Percentiles rank a stretch among this genome's conserved stretches.
phyloP scores from a whole-genome alignment of 2,888 invertebrate genomes.

The Drosophila mulleri region DNA sequence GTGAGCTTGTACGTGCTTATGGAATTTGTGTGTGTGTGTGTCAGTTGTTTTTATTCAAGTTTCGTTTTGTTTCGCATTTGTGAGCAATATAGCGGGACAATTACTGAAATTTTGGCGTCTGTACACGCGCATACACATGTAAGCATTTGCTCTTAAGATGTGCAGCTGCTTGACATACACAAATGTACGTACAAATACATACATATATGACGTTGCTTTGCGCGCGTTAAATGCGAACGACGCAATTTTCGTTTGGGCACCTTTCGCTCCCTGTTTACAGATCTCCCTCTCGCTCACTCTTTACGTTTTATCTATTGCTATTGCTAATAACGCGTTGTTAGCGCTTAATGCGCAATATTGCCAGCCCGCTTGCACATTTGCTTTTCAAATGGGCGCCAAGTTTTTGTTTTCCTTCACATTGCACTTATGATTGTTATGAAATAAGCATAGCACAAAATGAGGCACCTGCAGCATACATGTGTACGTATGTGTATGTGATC shows the following conservation, averaged over 20 bases:
- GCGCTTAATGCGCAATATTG: constrained; percentile 32
- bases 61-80: constrained; percentile 15
- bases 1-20: not conserved
- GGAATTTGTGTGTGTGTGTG: not conserved
- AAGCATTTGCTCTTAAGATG: constrained; percentile 18
- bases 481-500: constrained; percentile 1
- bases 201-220: constrained; percentile 28
- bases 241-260: constrained; percentile 62
- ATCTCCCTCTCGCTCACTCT: constrained; percentile 18
- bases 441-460: constrained; percentile 21
- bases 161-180: constrained; percentile 49
- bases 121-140: not conserved
- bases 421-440: constrained; percentile 29
- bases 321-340: constrained; percentile 34
- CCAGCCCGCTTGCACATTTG: constrained; percentile 45
- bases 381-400: constrained; percentile 44
- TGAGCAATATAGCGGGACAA: constrained; percentile 8
- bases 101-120: constrained; percentile 7
- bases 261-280: constrained; percentile 42
- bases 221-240: constrained; percentile 67
- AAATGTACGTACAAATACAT: constrained; percentile 6
- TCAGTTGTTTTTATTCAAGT: constrained; percentile 15
- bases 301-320: constrained; percentile 40
- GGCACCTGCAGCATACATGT: not conserved
- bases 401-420: constrained; percentile 22